phyloP scores from a whole-genome alignment of 2,888 invertebrate species.

The Disparrhopalites patrizii region DNA sequence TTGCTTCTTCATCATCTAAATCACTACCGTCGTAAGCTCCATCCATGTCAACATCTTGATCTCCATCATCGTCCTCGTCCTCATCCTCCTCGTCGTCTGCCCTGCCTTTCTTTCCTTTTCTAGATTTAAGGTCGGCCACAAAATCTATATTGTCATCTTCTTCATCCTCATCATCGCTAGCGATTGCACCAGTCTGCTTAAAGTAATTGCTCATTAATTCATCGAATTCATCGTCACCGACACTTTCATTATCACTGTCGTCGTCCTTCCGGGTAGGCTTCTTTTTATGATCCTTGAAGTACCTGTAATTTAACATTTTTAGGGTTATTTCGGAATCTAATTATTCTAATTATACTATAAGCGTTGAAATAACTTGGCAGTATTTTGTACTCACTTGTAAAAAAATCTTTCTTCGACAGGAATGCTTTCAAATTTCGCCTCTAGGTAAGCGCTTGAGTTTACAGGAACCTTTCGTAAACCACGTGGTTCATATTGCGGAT shows the following conservation, averaged over 20 bases:
- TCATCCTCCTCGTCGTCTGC: conserved; percentile 55
- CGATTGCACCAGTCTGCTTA: conserved; percentile 31
- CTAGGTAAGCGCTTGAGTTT: conserved; percentile 66
- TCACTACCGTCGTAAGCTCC: conserved; percentile 59
- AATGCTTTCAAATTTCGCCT: conserved; percentile 65
- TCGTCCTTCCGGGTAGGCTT: conserved; percentile 18
- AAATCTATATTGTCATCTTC: conserved; percentile 47
- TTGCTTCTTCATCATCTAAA: conserved; percentile 56
- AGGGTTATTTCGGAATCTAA: neutral
- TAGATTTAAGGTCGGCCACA: conserved; percentile 58
- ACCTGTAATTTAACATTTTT: conserved; percentile 45
- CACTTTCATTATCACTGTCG: conserved; percentile 40
- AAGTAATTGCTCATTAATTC: conserved; percentile 44
- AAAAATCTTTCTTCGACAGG: conserved; percentile 88
- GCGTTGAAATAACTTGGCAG: neutral
- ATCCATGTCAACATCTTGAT: conserved; percentile 2
- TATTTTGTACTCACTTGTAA: conserved; percentile 59
- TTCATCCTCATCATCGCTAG: conserved; percentile 27
- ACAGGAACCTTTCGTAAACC: conserved; percentile 70
- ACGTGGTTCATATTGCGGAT: conserved; percentile 62
- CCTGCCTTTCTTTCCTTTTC: conserved; percentile 58
- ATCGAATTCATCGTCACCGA: conserved; percentile 49
- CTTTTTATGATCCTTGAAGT: conserved; percentile 48
- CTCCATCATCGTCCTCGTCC: conserved; percentile 52
- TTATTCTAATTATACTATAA: neutral